phyloP scores from a whole-genome alignment of 2,797 vertebrate species.

The Hydrophis major region DNA sequence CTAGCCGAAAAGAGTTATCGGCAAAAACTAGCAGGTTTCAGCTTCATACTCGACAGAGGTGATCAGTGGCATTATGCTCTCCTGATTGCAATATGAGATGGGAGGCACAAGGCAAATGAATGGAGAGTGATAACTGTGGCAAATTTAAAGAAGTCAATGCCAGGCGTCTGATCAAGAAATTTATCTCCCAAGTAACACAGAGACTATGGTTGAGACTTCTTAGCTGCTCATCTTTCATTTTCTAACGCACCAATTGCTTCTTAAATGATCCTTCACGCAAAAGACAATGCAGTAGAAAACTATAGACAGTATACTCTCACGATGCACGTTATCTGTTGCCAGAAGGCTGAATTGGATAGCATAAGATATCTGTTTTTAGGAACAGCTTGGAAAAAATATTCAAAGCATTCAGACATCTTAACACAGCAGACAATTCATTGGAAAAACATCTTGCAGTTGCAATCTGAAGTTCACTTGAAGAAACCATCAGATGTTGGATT shows the following conservation, averaged over 20 bases:
- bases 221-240: background rate
- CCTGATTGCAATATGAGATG: no score
- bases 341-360: background rate
- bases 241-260: background rate
- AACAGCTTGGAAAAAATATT: background rate
- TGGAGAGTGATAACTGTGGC: background rate
- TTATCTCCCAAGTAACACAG: background rate
- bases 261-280: background rate
- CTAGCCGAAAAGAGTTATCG: background rate
- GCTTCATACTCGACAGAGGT: background rate
- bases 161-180: background rate
- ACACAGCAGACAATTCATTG: background rate
- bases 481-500: background rate
- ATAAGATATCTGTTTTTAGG: background rate
- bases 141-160: background rate
- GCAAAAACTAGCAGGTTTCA: background rate
- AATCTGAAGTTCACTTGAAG: background rate
- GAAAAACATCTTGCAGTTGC: background rate
- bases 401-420: background rate
- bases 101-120: background rate
- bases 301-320: background rate
- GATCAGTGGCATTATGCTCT: background rate
- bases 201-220: background rate
- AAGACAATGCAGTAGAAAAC: background rate
- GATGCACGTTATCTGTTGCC: background rate